phyloP scores from a whole-genome alignment of 2,888 invertebrate genomes.

The Heptascelio sp. region DNA sequence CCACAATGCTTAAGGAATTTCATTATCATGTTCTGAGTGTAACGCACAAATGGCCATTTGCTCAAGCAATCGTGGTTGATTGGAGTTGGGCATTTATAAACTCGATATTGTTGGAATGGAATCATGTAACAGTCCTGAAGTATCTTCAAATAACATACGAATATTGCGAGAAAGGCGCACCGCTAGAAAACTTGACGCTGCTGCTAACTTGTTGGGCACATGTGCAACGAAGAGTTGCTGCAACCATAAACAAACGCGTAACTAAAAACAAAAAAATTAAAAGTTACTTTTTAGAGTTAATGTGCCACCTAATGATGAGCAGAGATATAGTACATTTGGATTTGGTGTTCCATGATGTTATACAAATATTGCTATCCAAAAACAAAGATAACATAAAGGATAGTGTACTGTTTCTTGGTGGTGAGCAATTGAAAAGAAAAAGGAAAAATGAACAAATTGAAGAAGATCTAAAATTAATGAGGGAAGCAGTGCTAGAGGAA shows the following conservation, averaged over 20 bases:
- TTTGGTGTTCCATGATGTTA: conserved; percentile 50
- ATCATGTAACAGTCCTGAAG: conserved; percentile 21
- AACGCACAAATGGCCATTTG: too few relatives aligned
- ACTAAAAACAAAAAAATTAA: conserved; percentile 46
- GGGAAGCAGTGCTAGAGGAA: conserved; percentile 12
- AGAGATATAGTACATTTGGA: conserved; percentile 45
- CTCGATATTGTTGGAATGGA: conserved; percentile 39
- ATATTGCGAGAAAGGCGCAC: conserved; percentile 18
- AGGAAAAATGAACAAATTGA: not conserved
- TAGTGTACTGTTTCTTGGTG: conserved; percentile 17
- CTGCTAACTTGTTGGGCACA: conserved; percentile 63
- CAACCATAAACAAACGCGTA: conserved; percentile 24
- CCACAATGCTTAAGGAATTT: too few relatives aligned
- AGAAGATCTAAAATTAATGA: conserved; percentile 32
- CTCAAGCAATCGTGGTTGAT: conserved; percentile 56
- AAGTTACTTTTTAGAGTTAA: conserved; percentile 55
- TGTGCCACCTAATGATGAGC: conserved; percentile 44
- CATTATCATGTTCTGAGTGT: conserved; percentile 40
- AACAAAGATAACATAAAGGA: not conserved
- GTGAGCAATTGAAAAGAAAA: conserved; percentile 22
- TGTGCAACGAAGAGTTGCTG: conserved; percentile 61
- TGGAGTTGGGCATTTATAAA: too few relatives aligned
- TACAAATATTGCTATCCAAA: conserved; percentile 17
- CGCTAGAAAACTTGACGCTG: not conserved
- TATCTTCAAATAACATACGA: too few relatives aligned